These are phyloP conservation scores for Lophotriccus pileatus DNA, from an alignment of 2,797 vertebrate species.

Conservation along the genomic window DNA sequence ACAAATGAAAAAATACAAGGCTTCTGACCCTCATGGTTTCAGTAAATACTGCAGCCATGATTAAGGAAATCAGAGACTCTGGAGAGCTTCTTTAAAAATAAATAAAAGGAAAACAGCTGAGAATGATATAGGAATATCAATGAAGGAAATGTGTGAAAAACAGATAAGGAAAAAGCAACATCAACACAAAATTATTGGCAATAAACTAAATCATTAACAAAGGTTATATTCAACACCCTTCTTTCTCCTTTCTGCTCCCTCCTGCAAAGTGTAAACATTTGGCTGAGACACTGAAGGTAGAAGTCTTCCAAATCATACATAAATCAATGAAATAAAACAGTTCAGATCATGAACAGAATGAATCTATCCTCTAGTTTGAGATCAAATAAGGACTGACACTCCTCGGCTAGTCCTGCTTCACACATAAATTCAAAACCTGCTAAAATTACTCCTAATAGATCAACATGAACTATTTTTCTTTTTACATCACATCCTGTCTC, in stretches of 20 bases:
- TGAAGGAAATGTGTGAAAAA: slow-evolving; percentile 45
- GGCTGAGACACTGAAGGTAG: not conserved
- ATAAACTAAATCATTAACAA: slow-evolving; percentile 11
- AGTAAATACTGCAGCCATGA: not conserved
- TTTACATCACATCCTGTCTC: not conserved
- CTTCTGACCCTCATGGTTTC: not conserved
- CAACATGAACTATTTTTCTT: not conserved
- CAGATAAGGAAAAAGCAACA: slow-evolving; percentile 30
- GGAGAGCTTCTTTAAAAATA: not conserved
- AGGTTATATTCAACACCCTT: not conserved
- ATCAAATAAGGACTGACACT: not conserved
- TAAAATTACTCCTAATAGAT: not conserved
- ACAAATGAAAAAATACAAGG: not conserved
- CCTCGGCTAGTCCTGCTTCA: not conserved
- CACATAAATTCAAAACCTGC: not conserved
- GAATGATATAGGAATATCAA: slow-evolving; percentile 27
- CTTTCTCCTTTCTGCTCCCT: not conserved
- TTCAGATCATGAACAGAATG: not conserved
- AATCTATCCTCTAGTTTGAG: not conserved
- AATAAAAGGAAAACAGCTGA: not conserved
- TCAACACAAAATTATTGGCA: slow-evolving; percentile 2
- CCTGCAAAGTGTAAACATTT: not conserved
- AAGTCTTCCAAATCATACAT: not conserved
- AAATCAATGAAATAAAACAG: not conserved
- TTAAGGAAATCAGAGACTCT: not conserved